These are phyloP conservation scores for Dicerorhinus sumatrensis DNA, from an alignment of 2,113 vertebrate genomes.

Conservation along the genomic window DNA sequence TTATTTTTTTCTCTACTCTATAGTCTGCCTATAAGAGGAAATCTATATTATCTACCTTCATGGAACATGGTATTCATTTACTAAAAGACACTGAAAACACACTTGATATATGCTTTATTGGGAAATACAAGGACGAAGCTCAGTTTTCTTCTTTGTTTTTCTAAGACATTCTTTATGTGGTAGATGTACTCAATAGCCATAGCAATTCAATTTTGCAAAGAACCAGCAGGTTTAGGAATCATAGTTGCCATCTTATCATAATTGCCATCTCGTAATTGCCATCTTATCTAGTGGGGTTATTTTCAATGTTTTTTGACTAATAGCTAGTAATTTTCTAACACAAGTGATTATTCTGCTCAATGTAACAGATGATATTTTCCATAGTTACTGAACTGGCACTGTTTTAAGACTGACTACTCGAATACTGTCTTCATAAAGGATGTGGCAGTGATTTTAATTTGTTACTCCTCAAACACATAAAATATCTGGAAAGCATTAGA, in stretches of 20 bases:
- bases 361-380: neutral
- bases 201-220: neutral
- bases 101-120: neutral
- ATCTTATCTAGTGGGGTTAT: neutral
- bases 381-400: neutral
- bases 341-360: neutral
- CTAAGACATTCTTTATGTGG: neutral
- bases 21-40: neutral
- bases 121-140: neutral
- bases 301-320: neutral
- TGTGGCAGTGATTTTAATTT: neutral
- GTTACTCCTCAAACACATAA: neutral
- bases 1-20: neutral
- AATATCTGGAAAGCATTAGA: neutral
- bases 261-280: neutral
- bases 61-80: neutral
- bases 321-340: slow-evolving; percentile 27
- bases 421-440: neutral
- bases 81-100: neutral
- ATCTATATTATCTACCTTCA: neutral
- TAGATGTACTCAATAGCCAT: neutral
- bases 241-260: no score
- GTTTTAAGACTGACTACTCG: neutral
- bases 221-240: neutral
- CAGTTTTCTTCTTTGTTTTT: neutral